Evolutionary conservation across 2,888 invertebrate genomes (phyloP).

Genomic region (Zonitis immaculata): DNA sequence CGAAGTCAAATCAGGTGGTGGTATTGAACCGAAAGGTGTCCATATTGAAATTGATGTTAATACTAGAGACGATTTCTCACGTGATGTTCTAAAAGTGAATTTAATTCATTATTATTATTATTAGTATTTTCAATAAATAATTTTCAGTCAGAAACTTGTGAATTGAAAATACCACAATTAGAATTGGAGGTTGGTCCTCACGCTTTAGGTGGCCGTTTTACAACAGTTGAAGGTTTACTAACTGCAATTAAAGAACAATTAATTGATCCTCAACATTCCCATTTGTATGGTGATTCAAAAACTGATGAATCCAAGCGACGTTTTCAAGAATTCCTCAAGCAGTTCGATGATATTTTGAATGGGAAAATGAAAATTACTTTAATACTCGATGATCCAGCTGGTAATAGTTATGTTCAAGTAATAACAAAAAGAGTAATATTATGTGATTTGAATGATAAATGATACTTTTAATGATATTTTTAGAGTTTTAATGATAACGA

Average conservation of each 20-base stretch:
- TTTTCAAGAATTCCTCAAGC: conserved; percentile 60
- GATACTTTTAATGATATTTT: conserved; percentile 31
- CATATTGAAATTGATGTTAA: conserved; percentile 70
- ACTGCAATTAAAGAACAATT: conserved; percentile 74
- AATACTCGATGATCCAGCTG: conserved; percentile 92
- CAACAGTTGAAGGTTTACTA: conserved; percentile 89
- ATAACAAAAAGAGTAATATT: conserved; percentile 10
- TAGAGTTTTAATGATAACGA: conserved; percentile 63
- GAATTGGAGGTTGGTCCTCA: conserved; percentile 81
- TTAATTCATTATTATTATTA: not conserved
- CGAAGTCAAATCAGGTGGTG: conserved; percentile 93
- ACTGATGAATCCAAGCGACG: conserved; percentile 53
- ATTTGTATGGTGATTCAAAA: conserved; percentile 69
- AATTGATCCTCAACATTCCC: conserved; percentile 54
- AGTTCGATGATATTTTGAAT: conserved; percentile 63
- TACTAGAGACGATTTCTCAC: conserved; percentile 69
- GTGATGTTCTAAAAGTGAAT: conserved; percentile 87
- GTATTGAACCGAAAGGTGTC: conserved; percentile 77
- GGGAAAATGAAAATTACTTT: conserved; percentile 65
- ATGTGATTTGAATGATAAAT: too few species aligned
- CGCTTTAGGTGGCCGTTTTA: conserved; percentile 88
- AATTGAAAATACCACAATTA: conserved; percentile 77
- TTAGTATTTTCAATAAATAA: too few species aligned
- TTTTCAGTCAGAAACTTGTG: conserved; percentile 72
- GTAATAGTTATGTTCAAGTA: conserved; percentile 90